A percentile compares a stretch with the other conserved stretches of the same genome.
phyloP scores from a whole-genome alignment of 1,140 invertebrate genomes.

The Neodiprion fabricii region DNA sequence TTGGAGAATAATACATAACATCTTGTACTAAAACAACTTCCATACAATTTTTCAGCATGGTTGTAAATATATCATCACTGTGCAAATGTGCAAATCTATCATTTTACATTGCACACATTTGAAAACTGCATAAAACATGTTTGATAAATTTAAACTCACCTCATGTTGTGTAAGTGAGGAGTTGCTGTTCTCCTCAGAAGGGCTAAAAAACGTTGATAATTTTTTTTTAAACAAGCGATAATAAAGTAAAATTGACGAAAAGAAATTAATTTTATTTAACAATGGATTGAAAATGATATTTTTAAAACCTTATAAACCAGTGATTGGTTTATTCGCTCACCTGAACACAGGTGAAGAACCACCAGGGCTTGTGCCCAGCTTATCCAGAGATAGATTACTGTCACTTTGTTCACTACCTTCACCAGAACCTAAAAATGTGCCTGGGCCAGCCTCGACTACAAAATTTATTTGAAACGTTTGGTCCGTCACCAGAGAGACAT shows the following conservation, averaged over 20 bases:
- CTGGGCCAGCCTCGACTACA: constrained; percentile 71
- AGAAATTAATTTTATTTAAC: no score
- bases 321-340: constrained; percentile 26
- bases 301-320: no score
- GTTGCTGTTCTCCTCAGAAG: constrained; percentile 50
- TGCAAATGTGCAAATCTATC: neutral
- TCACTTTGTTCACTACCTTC: constrained; percentile 21
- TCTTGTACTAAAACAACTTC: constrained; percentile 19
- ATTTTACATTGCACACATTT: constrained; percentile 4
- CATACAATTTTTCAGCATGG: neutral
- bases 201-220: constrained; percentile 26
- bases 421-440: neutral
- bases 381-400: constrained; percentile 28
- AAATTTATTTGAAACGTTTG: constrained; percentile 76
- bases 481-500: constrained; percentile 74
- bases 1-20: no score
- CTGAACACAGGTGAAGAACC: constrained; percentile 35
- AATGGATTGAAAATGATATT: no score
- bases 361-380: constrained; percentile 27
- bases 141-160: constrained; percentile 26
- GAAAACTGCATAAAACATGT: neutral
- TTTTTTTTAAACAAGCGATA: constrained; percentile 16
- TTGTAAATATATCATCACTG: constrained; percentile 6
- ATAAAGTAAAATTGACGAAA: neutral
- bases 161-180: constrained; percentile 40